These are phyloP conservation scores for Nibea albiflora DNA, from an alignment of 2,113 vertebrate species.

Conservation along the genomic window DNA sequence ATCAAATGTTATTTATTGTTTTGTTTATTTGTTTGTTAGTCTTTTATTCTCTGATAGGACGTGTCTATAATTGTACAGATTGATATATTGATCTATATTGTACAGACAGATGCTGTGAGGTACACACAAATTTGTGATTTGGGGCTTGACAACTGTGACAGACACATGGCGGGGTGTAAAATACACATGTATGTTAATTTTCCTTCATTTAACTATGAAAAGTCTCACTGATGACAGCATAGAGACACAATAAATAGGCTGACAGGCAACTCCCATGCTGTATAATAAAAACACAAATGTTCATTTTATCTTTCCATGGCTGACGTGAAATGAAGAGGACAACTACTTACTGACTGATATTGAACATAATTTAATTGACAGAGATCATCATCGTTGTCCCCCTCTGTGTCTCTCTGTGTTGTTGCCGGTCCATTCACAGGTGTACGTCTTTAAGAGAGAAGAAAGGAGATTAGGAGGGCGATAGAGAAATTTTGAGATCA, in stretches of 20 bases:
- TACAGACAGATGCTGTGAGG: too few species aligned
- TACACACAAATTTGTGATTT: too few species aligned
- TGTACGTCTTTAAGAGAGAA: slow-evolving; percentile 6
- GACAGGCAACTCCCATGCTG: background rate
- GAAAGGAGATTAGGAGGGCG: background rate
- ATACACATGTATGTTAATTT: background rate
- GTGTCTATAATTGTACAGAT: too few species aligned
- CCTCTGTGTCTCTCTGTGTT: background rate
- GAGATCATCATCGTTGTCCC: background rate
- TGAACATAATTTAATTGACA: too few species aligned
- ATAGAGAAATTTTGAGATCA: background rate
- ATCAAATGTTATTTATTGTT: too few species aligned
- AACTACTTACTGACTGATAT: background rate
- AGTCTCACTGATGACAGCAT: background rate
- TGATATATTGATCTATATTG: too few species aligned
- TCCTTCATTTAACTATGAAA: background rate
- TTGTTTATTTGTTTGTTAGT: too few species aligned
- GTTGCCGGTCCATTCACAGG: background rate
- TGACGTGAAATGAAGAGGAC: background rate
- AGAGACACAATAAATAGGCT: background rate
- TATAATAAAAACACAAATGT: too few species aligned
- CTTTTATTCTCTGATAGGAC: too few species aligned
- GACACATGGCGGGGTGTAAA: background rate
- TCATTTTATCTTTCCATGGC: too few species aligned
- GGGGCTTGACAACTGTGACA: too few species aligned